A percentile compares a stretch with the other conserved stretches of the same genome.
These are phyloP conservation scores for Scylla paramamosain DNA, from an alignment of 1,140 invertebrate genomes.

Conservation along the genomic window DNA sequence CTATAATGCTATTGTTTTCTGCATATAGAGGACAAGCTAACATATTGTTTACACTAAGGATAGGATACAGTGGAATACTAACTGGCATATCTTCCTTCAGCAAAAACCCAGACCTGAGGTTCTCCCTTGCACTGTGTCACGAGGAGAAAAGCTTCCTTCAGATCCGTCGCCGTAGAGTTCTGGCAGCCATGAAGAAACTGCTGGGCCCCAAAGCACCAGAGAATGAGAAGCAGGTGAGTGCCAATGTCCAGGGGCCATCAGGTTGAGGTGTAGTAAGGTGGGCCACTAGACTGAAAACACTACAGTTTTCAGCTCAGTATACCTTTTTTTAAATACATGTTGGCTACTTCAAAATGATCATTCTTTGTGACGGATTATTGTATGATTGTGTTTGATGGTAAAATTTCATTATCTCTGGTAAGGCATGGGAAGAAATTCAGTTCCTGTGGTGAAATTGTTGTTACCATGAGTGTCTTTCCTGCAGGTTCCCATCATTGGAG, in stretches of 20 bases:
- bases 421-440: too few relatives aligned
- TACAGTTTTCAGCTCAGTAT: too few relatives aligned
- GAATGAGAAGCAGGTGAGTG: slow-evolving; percentile 79
- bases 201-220: slow-evolving; percentile 79
- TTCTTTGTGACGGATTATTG: too few relatives aligned
- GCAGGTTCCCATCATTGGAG: slow-evolving; percentile 81
- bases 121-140: slow-evolving; percentile 80
- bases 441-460: too few relatives aligned
- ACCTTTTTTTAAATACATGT: too few relatives aligned
- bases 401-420: too few relatives aligned
- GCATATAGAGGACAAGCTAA: background rate
- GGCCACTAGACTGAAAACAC: too few relatives aligned
- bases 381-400: too few relatives aligned
- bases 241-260: too few relatives aligned
- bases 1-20: background rate
- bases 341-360: too few relatives aligned
- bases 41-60: background rate
- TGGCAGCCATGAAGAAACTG: slow-evolving; percentile 79
- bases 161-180: slow-evolving; percentile 79
- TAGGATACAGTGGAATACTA: background rate
- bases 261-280: too few relatives aligned
- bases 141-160: slow-evolving; percentile 80
- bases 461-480: background rate
- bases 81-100: slow-evolving; percentile 74
- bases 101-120: slow-evolving; percentile 79